Percentiles rank a stretch among this genome's conserved stretches.
phyloP scores from a whole-genome alignment of 2,888 invertebrate genomes.

The Phasia obesa region DNA sequence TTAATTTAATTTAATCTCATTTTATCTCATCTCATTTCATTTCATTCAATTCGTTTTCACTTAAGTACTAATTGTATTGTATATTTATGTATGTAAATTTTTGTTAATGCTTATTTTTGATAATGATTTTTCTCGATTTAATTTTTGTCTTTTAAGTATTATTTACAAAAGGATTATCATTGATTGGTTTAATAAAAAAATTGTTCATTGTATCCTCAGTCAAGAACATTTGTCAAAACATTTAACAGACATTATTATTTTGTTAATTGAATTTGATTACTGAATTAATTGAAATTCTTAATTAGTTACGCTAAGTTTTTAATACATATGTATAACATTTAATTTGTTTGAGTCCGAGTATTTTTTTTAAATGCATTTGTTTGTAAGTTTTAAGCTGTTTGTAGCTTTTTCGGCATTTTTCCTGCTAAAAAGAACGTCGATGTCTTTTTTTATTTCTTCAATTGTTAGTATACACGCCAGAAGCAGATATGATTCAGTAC shows the following conservation, averaged over 20 bases:
- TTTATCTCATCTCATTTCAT: too few species aligned
- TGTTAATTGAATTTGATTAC: slow-evolving; percentile 45
- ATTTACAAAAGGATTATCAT: slow-evolving; percentile 17
- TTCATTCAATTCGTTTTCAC: slow-evolving; percentile 4
- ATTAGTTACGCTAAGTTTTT: slow-evolving; percentile 31
- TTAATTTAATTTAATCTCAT: slow-evolving; percentile 30
- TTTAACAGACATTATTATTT: slow-evolving; percentile 40
- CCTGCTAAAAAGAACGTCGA: slow-evolving; percentile 36
- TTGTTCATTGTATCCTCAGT: slow-evolving; percentile 58
- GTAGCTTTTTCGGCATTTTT: neutral
- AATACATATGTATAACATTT: slow-evolving; percentile 34
- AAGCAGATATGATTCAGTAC: slow-evolving; percentile 31
- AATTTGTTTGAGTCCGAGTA: slow-evolving; percentile 38
- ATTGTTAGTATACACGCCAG: neutral
- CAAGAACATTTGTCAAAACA: slow-evolving; percentile 60
- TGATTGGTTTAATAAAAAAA: slow-evolving; percentile 14
- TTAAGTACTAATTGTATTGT: slow-evolving; percentile 36
- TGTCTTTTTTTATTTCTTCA: slow-evolving; percentile 12
- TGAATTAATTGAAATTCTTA: slow-evolving; percentile 35
- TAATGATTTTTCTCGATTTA: slow-evolving; percentile 1
- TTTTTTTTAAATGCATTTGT: slow-evolving; percentile 51
- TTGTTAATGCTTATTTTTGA: neutral
- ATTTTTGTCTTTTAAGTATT: neutral
- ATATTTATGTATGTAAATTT: neutral
- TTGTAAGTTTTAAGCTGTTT: slow-evolving; percentile 23